Evolutionary conservation across 2,888 invertebrate species (phyloP).

Genomic region (Acronicta alni): DNA sequence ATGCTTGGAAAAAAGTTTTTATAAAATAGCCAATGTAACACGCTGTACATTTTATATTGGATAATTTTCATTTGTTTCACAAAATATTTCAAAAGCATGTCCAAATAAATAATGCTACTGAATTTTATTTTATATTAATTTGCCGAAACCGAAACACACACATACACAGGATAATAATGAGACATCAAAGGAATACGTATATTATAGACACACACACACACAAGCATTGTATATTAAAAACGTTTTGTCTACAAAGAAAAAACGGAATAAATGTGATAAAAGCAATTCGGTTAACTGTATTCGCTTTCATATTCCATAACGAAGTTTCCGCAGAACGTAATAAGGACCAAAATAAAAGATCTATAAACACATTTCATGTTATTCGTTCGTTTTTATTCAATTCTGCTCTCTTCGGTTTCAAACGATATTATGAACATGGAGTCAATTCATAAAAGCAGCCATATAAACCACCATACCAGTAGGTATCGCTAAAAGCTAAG

Average conservation of each 20-base stretch:
- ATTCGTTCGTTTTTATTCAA: slow-evolving; percentile 57
- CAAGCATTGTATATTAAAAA: slow-evolving; percentile 55
- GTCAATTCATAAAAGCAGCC: slow-evolving; percentile 3
- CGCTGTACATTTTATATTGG: no score
- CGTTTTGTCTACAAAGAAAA: slow-evolving; percentile 59
- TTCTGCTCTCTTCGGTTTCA: slow-evolving; percentile 57
- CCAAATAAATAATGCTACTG: neutral
- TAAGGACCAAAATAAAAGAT: slow-evolving; percentile 58
- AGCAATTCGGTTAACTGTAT: slow-evolving; percentile 70
- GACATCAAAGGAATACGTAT: slow-evolving; percentile 47
- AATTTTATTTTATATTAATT: neutral
- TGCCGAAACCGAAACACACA: slow-evolving; percentile 9
- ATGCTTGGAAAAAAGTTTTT: no score
- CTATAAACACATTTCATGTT: slow-evolving; percentile 53
- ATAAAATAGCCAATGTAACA: no score
- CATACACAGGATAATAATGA: slow-evolving; percentile 31
- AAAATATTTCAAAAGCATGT: neutral
- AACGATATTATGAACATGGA: slow-evolving; percentile 56
- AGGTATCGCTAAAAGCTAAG: no score
- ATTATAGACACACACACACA: slow-evolving; percentile 39
- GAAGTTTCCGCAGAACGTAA: slow-evolving; percentile 56
- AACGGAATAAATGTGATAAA: slow-evolving; percentile 68
- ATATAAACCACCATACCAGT: no score
- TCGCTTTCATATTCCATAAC: slow-evolving; percentile 63
- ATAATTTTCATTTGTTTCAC: no score